Evolutionary conservation across 2,797 vertebrate genomes (phyloP).

Genomic region (Mastacembelus armatus): DNA sequence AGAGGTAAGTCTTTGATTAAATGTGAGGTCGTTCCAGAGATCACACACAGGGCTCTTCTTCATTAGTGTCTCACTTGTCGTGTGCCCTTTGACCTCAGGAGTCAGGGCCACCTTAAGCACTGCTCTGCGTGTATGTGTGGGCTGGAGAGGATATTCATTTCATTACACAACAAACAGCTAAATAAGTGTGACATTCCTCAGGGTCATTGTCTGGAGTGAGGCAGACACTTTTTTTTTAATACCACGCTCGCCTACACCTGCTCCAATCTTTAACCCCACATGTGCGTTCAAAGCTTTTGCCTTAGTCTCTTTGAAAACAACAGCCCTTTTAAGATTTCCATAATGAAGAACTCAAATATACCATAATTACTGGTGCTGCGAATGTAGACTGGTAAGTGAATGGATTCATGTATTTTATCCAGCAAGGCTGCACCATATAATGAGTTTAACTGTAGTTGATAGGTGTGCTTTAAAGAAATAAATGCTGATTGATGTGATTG

Average conservation of each 20-base stretch:
- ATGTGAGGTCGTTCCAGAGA: conserved; percentile 36
- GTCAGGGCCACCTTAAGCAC: conserved; percentile 59
- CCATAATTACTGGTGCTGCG: conserved; percentile 42
- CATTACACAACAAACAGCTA: conserved; percentile 43
- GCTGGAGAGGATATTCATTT: conserved; percentile 54
- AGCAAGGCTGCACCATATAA: conserved; percentile 1
- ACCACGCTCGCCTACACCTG: conserved; percentile 25
- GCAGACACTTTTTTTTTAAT: conserved; percentile 13
- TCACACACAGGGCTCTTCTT: conserved; percentile 36
- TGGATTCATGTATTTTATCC: conserved; percentile 33
- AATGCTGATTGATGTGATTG: conserved; percentile 72
- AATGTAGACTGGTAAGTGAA: conserved; percentile 24
- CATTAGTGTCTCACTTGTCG: conserved; percentile 45
- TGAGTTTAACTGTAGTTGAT: conserved; percentile 42
- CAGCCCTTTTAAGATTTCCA: conserved; percentile 19
- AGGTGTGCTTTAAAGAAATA: conserved; percentile 59
- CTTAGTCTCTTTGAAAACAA: conserved; percentile 18
- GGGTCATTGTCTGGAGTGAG: conserved; percentile 42
- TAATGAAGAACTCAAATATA: conserved; percentile 24
- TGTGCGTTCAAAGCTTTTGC: conserved; percentile 37
- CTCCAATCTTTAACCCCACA: conserved; percentile 31
- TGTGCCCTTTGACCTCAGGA: conserved; percentile 57
- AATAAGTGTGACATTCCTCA: conserved; percentile 46
- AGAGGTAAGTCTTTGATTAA: conserved; percentile 62
- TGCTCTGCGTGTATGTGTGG: conserved; percentile 40